Percentiles rank a stretch among this genome's conserved stretches.
Conservation (phyloP, 2,888 invertebrate species). For the Microctonus aethiopoides region DNA sequence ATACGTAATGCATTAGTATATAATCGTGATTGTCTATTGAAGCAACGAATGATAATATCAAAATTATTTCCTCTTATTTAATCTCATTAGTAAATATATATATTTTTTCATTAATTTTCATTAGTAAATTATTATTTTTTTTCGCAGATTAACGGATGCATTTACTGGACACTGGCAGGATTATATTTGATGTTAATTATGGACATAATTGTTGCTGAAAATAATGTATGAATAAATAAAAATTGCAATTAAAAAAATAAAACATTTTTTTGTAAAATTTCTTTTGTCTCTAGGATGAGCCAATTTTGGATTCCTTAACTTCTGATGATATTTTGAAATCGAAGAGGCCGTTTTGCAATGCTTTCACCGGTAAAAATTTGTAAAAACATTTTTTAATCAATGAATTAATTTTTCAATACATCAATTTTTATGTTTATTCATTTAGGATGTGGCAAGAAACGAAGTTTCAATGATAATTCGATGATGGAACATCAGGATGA, state of each 20-base stretch:
- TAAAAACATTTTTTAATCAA: slow-evolving; percentile 4
- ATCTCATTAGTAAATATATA: no score
- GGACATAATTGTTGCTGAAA: slow-evolving; percentile 4
- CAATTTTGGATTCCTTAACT: slow-evolving; percentile 41
- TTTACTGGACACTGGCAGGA: slow-evolving; percentile 12
- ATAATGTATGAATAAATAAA: slow-evolving; percentile 17
- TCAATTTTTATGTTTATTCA: not conserved
- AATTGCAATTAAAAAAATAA: not conserved
- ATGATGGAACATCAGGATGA: slow-evolving; percentile 32
- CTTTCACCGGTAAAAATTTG: slow-evolving; percentile 79
- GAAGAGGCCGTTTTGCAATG: slow-evolving; percentile 89
- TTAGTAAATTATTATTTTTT: not conserved
- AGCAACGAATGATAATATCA: no score
- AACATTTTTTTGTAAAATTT: not conserved
- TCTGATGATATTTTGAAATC: slow-evolving; percentile 45
- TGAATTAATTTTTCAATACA: not conserved
- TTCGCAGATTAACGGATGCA: not conserved
- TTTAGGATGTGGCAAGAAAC: slow-evolving; percentile 57
- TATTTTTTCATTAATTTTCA: not conserved
- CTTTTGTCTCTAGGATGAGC: slow-evolving; percentile 37
- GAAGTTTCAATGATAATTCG: slow-evolving; percentile 45
- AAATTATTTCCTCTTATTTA: no score
- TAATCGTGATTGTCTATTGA: not conserved
- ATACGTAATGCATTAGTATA: not conserved
- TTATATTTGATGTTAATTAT: slow-evolving; percentile 5